Conservation (phyloP, 2,113 vertebrate species). For the Rissa tridactyla region DNA sequence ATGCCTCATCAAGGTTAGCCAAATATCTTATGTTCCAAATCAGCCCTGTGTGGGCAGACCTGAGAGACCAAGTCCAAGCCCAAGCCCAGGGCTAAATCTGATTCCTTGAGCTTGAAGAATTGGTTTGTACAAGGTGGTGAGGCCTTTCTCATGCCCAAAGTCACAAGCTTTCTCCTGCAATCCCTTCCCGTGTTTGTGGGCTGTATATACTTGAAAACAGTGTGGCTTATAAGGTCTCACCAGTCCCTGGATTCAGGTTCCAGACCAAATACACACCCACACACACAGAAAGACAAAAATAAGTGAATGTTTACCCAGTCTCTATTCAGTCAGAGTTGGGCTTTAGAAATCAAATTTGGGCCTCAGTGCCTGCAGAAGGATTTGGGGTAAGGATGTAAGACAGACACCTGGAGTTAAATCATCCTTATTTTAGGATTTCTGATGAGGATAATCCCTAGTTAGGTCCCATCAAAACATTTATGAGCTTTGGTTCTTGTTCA, state of each 20-base stretch:
- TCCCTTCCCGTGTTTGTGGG: neutral
- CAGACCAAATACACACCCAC: neutral
- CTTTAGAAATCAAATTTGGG: neutral
- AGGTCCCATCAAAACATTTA: neutral
- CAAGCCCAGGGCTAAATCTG: neutral
- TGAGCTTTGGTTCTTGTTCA: neutral
- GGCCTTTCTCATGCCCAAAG: neutral
- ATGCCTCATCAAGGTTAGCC: neutral
- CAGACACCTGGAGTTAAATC: neutral
- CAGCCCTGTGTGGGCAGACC: neutral
- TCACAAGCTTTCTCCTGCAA: neutral
- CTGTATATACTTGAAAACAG: neutral
- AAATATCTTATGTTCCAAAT: neutral
- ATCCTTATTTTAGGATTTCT: neutral
- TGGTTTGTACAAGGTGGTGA: neutral
- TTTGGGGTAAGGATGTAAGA: neutral
- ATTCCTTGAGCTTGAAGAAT: neutral
- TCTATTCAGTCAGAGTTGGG: neutral
- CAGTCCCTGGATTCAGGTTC: neutral
- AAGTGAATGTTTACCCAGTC: neutral
- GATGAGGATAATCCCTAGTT: neutral
- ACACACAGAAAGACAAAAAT: neutral
- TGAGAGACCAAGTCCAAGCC: neutral
- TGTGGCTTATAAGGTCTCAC: neutral
- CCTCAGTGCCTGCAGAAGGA: neutral